These are phyloP conservation scores for Scaptomyza flava DNA, from an alignment of 2,888 invertebrate species.

Conservation along the genomic window DNA sequence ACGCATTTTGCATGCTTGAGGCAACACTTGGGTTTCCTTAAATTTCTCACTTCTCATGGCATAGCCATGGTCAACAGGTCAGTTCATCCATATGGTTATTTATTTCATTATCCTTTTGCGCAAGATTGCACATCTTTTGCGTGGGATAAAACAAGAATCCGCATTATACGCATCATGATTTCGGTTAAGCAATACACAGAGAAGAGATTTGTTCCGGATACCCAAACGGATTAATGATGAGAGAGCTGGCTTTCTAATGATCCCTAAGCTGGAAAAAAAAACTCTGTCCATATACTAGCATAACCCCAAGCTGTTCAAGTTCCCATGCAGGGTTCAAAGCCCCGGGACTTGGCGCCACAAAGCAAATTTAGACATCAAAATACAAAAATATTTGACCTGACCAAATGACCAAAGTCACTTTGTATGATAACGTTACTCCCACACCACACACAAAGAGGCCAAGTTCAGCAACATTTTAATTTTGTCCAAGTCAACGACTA, in stretches of 20 bases:
- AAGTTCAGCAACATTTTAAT: constrained; percentile 75
- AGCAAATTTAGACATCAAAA: constrained; percentile 45
- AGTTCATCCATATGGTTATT: constrained; percentile 52
- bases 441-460: constrained; percentile 63
- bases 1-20: constrained; percentile 72
- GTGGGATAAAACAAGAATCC: constrained; percentile 27
- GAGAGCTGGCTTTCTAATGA: constrained; percentile 46
- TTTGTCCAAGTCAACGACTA: constrained; percentile 37
- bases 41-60: constrained; percentile 51
- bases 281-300: constrained; percentile 20
- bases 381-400: constrained; percentile 55
- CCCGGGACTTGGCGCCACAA: constrained; percentile 59
- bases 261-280: constrained; percentile 23
- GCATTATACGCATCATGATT: constrained; percentile 57
- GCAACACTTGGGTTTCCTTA: constrained; percentile 29
- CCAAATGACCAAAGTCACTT: constrained; percentile 60
- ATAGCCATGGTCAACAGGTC: constrained; percentile 62
- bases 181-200: constrained; percentile 37
- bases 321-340: constrained; percentile 52
- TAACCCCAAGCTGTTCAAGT: constrained; percentile 23
- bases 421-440: constrained; percentile 45
- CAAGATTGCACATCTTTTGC: constrained; percentile 76
- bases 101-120: constrained; percentile 74
- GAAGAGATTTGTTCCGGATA: constrained; percentile 38
- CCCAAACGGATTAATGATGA: constrained; percentile 42